Evolutionary conservation across 2,888 invertebrate genomes (phyloP).

Genomic region (Athripsodes cinereus): DNA sequence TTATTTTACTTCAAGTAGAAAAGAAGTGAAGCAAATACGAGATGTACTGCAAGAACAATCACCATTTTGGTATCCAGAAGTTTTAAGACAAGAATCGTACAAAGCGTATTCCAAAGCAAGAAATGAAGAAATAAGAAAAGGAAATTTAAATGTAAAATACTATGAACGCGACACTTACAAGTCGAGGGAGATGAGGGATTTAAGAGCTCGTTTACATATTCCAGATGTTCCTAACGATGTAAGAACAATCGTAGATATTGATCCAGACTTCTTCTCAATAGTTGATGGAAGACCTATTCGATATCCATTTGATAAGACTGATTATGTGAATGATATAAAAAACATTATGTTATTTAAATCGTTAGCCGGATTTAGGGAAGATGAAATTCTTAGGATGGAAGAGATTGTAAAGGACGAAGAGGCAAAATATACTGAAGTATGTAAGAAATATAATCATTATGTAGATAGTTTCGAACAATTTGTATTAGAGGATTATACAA

Average conservation of each 20-base stretch:
- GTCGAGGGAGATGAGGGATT: conserved; percentile 39
- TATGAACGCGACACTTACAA: conserved; percentile 34
- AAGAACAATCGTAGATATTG: conserved; percentile 57
- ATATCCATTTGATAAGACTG: conserved; percentile 51
- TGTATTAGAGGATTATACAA: conserved; percentile 54
- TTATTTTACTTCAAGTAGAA: conserved; percentile 43
- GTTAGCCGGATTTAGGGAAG: conserved; percentile 44
- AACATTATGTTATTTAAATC: conserved; percentile 47
- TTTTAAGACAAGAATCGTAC: conserved; percentile 26
- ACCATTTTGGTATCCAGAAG: conserved; percentile 29
- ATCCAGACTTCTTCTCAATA: conserved; percentile 58
- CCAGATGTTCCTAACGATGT: conserved; percentile 50
- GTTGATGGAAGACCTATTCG: conserved; percentile 56
- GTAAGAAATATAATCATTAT: conserved; percentile 46
- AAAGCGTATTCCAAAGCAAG: conserved; percentile 23
- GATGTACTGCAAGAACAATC: conserved; percentile 8
- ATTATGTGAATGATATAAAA: conserved; percentile 52
- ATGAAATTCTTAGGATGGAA: conserved; percentile 49
- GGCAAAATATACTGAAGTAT: conserved; percentile 42
- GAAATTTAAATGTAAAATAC: conserved; percentile 33
- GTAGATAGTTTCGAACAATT: conserved; percentile 54
- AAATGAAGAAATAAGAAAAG: conserved; percentile 34
- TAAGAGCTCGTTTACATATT: conserved; percentile 53
- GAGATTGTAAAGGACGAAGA: conserved; percentile 50
- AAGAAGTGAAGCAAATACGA: conserved; percentile 22